Conservation (phyloP, 2,113 vertebrate species). For the Hassar affinis region DNA sequence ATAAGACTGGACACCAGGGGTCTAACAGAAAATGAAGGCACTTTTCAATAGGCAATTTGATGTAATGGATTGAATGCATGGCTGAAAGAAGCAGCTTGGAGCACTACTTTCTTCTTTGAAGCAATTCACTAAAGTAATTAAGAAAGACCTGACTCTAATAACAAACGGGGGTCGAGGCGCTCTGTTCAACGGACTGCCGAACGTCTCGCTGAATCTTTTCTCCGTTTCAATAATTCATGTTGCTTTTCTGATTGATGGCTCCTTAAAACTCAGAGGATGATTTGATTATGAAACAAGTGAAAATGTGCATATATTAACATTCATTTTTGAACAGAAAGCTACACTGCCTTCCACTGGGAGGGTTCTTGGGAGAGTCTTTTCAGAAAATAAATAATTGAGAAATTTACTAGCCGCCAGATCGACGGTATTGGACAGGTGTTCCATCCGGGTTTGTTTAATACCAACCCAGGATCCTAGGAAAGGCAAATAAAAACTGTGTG, state of each 20-base stretch:
- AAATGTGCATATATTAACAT: constrained; percentile 50
- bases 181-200: background rate
- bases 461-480: background rate
- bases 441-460: background rate
- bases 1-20: background rate
- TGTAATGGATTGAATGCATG: background rate
- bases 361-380: background rate
- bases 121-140: background rate
- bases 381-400: background rate
- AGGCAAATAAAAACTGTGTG: too few species aligned
- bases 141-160: background rate
- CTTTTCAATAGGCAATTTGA: background rate
- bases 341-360: background rate
- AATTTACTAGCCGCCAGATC: background rate
- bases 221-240: constrained; percentile 31
- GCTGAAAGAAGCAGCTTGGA: background rate
- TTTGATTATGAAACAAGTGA: constrained; percentile 40
- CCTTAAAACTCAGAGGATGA: constrained; percentile 30
- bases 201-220: constrained; percentile 2
- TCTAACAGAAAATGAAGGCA: background rate
- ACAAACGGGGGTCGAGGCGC: background rate
- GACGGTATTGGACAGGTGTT: background rate
- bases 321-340: background rate
- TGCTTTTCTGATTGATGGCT: constrained; percentile 28
- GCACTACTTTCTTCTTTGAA: background rate